These are phyloP conservation scores for Scylla paramamosain DNA, from an alignment of 1,140 invertebrate genomes.

Conservation along the genomic window DNA sequence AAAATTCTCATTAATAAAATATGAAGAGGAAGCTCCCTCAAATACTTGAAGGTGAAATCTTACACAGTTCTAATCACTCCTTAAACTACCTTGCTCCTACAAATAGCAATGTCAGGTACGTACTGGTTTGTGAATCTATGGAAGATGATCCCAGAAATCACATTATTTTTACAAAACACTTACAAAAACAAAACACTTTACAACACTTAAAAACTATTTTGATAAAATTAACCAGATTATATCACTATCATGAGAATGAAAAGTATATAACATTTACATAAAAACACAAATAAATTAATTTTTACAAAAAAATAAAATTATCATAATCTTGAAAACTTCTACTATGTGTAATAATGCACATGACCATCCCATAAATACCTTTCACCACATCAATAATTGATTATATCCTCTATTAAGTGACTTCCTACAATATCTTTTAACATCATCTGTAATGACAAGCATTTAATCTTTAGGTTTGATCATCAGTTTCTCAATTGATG, in stretches of 20 bases:
- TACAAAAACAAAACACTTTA: too few species aligned
- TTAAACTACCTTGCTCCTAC: not conserved
- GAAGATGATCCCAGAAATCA: not conserved
- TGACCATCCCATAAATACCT: not conserved
- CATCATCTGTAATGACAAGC: not conserved
- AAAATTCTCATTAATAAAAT: not conserved
- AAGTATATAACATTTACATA: not conserved
- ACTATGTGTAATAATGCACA: not conserved
- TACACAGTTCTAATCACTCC: not conserved
- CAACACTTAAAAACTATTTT: not conserved
- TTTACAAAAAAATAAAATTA: not conserved
- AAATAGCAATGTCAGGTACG: slow-evolving; percentile 14
- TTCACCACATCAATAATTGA: not conserved
- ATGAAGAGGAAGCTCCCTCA: not conserved
- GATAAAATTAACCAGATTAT: not conserved
- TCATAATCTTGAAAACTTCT: not conserved
- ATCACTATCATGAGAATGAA: not conserved
- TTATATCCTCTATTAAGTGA: not conserved
- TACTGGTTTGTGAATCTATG: slow-evolving; percentile 12
- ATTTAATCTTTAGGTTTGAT: not conserved
- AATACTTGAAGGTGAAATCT: not conserved
- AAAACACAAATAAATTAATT: not conserved
- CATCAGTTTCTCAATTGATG: not conserved
- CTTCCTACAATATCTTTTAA: not conserved
- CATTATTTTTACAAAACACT: not conserved